These are phyloP conservation scores for Crotalus tigris DNA, from an alignment of 2,113 vertebrate genomes.

Conservation along the genomic window DNA sequence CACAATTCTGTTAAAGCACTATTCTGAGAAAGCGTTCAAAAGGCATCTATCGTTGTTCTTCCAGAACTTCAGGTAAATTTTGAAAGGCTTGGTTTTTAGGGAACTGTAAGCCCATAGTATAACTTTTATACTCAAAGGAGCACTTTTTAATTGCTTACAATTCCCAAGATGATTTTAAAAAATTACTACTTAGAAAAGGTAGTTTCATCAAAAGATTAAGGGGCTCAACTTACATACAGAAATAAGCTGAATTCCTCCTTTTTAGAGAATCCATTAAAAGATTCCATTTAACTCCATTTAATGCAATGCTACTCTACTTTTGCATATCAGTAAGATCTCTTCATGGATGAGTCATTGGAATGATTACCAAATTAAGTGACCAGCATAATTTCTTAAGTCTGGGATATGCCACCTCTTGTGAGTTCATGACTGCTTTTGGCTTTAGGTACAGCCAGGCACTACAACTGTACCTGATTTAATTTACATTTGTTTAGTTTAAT, in stretches of 20 bases:
- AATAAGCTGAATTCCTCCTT: not conserved
- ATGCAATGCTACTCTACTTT: not conserved
- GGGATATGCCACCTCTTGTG: not conserved
- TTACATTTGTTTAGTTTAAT: not conserved
- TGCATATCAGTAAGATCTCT: not conserved
- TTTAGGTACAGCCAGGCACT: not conserved
- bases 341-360: not conserved
- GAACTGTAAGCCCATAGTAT: not conserved
- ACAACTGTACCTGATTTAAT: not conserved
- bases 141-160: not conserved
- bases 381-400: not conserved
- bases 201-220: rapidly evolving
- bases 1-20: not conserved
- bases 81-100: not conserved
- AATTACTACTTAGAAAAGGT: not conserved
- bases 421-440: not conserved
- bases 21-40: not conserved
- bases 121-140: not conserved
- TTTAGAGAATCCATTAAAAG: not conserved
- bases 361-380: not conserved
- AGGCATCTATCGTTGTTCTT: not conserved
- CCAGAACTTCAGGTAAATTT: not conserved
- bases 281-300: not conserved
- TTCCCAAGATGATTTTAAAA: constrained; percentile 5
- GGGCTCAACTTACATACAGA: not conserved